phyloP scores from a whole-genome alignment of 2,888 invertebrate genomes.

The Dermolepida albohirtum region DNA sequence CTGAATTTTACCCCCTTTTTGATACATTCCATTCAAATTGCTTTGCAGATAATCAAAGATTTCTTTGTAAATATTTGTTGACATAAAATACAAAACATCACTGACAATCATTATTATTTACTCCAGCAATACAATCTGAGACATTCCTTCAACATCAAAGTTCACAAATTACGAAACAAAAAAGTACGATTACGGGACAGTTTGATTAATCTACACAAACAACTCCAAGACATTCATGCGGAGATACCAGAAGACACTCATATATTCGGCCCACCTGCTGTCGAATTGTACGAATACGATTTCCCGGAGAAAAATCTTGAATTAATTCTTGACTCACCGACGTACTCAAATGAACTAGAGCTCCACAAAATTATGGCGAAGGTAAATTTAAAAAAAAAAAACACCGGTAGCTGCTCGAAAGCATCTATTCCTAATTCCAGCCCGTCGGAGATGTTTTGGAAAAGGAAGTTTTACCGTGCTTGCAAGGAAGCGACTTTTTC shows the following conservation, averaged over 20 bases:
- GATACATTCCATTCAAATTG: no score
- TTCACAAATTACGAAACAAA: conserved; percentile 63
- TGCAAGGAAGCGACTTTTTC: conserved; percentile 41
- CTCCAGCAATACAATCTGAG: conserved; percentile 66
- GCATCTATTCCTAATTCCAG: conserved; percentile 31
- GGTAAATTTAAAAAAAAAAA: no score
- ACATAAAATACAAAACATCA: no score
- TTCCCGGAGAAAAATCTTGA: conserved; percentile 69
- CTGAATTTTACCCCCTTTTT: no score
- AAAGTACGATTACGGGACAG: conserved; percentile 64
- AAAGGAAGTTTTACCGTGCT: conserved; percentile 46
- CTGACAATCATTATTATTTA: no score
- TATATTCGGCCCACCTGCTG: conserved; percentile 65
- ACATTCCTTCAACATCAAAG: conserved; percentile 66
- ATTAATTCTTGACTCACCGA: conserved; percentile 51
- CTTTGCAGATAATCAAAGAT: no score
- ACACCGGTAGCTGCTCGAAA: no score
- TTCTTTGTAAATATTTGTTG: no score
- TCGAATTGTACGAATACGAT: conserved; percentile 68
- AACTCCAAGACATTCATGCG: conserved; percentile 69
- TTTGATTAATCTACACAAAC: conserved; percentile 56
- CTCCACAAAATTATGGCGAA: conserved; percentile 43
- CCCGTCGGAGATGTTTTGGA: conserved; percentile 44
- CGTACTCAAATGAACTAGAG: conserved; percentile 45
- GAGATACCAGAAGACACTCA: conserved; percentile 69